Base-by-base conservation (phyloP, 2,113 vertebrate species). In the Polypterus senegalus region DNA sequence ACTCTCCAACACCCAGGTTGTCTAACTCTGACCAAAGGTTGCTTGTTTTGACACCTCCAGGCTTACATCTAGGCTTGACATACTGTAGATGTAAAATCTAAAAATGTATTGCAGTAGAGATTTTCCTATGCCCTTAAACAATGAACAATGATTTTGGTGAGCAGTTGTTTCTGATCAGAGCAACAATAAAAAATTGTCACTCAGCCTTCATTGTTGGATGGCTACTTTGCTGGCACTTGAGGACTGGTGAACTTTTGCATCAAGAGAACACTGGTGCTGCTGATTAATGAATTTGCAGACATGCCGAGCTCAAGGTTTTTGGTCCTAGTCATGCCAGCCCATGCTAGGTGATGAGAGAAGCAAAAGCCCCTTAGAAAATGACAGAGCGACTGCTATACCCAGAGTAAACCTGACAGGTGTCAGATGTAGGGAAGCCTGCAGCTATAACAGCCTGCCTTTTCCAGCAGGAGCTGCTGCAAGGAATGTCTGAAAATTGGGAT, bases 391-490 rank as follows among this genome's bases (percentile, higher is more conserved):
- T 78, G 76, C 68, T 77, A 84, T 81, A 84, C 83, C 68, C 76
- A 80, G 83, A 83, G 82, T 76, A 79, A 77, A 79, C 84, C 83
- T 84, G 85, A 86, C 84, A 85, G 84, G 79, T 82, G 78, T 85
- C 80, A 84, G 85, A 87, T 86, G 83, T 84, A 71, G 77, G 83
- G 82, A 76, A 85, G 85, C 84, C 85, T 78, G 79, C 81, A 86
- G 83, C 82, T 78, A 82, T 79, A 84, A 82, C 79, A 77, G 79
- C 79, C 77, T 81, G 77, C 67, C 75, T 80, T 76, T 76, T 77
- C 76, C 79, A 73, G 57, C 70, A 83, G 83, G 81, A 82, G 75
- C 72, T 47, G 68, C 64, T 64, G 72, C 62, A 62, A 77, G 79
- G 73, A 71, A 81, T 76, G 75, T 75, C 74, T 76, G 80, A 80